Evolutionary conservation across 1,140 invertebrate species (phyloP).

Genomic region (Choristoneura fumiferana): DNA sequence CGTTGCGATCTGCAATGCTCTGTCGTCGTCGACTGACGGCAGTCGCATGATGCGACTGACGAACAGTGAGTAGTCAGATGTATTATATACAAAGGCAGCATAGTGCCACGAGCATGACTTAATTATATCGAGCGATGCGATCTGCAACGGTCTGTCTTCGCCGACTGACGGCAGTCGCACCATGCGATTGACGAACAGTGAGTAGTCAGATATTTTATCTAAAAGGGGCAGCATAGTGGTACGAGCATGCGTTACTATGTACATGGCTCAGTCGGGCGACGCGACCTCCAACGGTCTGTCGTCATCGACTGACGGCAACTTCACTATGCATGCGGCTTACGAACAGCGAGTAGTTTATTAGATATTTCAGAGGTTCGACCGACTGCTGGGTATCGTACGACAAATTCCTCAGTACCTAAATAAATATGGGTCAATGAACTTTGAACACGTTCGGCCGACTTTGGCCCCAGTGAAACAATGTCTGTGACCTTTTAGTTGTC

Average conservation of each 20-base stretch:
- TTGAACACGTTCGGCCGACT: too few species aligned
- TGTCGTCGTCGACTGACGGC: slow-evolving; percentile 87
- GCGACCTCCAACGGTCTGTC: slow-evolving; percentile 92
- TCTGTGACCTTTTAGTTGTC: too few species aligned
- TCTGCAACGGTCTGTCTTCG: slow-evolving; percentile 90
- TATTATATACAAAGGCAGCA: slow-evolving; percentile 72
- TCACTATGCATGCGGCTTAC: slow-evolving; percentile 87
- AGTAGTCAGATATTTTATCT: slow-evolving; percentile 71
- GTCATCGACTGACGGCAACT: slow-evolving; percentile 86
- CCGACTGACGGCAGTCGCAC: slow-evolving; percentile 87
- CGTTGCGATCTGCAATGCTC: slow-evolving; percentile 92
- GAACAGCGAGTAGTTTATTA: slow-evolving; percentile 81
- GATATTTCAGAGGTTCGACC: too few species aligned
- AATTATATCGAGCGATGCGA: slow-evolving; percentile 92
- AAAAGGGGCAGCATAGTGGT: slow-evolving; percentile 67
- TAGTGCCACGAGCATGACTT: slow-evolving; percentile 70
- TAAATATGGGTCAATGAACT: too few species aligned
- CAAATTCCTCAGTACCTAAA: too few species aligned
- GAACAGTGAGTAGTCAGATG: slow-evolving; percentile 80
- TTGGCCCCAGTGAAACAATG: too few species aligned
- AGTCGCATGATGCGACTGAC: slow-evolving; percentile 86
- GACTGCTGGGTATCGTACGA: too few species aligned
- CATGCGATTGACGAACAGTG: slow-evolving; percentile 86
- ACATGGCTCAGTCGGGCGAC: slow-evolving; percentile 92
- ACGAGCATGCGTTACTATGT: slow-evolving; percentile 77